Percentiles rank a stretch among this genome's conserved stretches.
phyloP scores from a whole-genome alignment of 2,113 vertebrate genomes.

The Alces alces region DNA sequence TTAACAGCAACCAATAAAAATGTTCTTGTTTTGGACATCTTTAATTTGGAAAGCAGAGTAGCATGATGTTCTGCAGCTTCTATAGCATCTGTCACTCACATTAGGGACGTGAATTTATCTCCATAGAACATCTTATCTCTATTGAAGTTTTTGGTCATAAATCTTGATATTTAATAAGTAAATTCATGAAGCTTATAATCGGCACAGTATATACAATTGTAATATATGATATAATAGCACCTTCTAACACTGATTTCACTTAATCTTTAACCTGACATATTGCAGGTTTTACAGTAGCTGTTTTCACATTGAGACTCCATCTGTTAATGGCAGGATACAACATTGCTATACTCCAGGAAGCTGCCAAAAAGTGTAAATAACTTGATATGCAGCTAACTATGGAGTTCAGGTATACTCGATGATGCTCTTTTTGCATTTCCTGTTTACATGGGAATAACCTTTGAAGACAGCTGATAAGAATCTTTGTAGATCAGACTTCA shows the following conservation, averaged over 20 bases:
- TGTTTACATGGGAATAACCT: slow-evolving; percentile 1
- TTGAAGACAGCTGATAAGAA: neutral
- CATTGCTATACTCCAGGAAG: neutral
- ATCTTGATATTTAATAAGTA: slow-evolving; percentile 37
- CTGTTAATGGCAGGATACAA: slow-evolving; percentile 63
- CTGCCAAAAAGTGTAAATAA: slow-evolving; percentile 67
- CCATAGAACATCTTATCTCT: neutral
- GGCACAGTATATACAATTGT: neutral
- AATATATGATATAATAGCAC: neutral
- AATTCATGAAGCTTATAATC: slow-evolving; percentile 45
- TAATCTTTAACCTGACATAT: slow-evolving; percentile 64
- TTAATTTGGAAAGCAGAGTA: slow-evolving; percentile 45
- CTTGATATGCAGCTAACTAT: slow-evolving; percentile 47
- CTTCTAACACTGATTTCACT: slow-evolving; percentile 44
- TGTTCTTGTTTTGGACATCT: slow-evolving; percentile 22
- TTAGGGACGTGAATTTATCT: neutral
- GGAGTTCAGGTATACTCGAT: slow-evolving; percentile 15
- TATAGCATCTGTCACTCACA: slow-evolving; percentile 59
- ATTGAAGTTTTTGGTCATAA: slow-evolving; percentile 12
- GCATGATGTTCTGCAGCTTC: neutral
- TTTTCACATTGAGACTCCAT: slow-evolving; percentile 48
- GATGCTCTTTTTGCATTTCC: neutral
- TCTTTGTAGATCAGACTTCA: neutral
- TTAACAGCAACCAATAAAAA: slow-evolving; percentile 38
- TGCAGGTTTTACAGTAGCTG: slow-evolving; percentile 51